phyloP scores from a whole-genome alignment of 92 coral and sea anemone species.

The Epizoanthus illoricatus region DNA sequence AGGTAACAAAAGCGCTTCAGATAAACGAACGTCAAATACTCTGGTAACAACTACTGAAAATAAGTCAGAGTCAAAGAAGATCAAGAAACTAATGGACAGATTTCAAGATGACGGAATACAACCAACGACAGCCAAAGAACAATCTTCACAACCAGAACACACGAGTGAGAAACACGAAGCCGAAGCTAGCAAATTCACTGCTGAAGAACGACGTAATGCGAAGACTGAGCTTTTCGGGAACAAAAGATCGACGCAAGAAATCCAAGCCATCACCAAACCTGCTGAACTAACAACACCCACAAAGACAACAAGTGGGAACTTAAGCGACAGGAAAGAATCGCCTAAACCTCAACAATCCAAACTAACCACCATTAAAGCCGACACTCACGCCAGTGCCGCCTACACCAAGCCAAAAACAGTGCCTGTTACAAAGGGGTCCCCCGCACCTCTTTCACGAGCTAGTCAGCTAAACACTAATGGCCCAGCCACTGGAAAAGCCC shows the following conservation, averaged over 20 bases:
- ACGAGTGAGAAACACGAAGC: background rate
- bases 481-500: background rate
- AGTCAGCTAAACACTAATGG: background rate
- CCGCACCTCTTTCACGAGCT: background rate
- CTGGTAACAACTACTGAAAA: background rate
- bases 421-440: background rate
- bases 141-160: background rate
- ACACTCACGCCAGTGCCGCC: background rate
- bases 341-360: background rate
- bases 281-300: background rate
- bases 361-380: background rate
- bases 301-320: background rate
- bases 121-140: background rate
- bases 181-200: background rate
- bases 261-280: background rate
- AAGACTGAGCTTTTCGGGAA: background rate
- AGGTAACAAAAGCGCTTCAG: background rate
- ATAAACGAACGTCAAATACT: background rate
- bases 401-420: background rate
- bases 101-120: background rate
- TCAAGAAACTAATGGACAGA: constrained; percentile 4
- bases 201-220: background rate
- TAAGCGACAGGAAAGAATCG: background rate
- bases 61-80: background rate
- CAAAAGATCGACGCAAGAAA: background rate